phyloP scores from a whole-genome alignment of 2,888 invertebrate species.

The Polymixis flavicincta region DNA sequence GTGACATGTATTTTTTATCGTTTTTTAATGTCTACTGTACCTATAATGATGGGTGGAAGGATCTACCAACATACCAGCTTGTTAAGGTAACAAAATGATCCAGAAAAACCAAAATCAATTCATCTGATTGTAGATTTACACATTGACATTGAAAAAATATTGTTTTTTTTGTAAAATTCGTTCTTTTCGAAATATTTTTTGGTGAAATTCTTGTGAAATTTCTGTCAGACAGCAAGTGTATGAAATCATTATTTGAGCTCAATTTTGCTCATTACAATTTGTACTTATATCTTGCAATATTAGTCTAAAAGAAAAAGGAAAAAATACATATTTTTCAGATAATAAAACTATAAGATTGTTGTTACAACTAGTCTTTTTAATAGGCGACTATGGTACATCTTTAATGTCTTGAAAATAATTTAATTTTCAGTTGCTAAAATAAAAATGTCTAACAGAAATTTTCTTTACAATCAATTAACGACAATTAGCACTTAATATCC shows the following conservation, averaged over 20 bases:
- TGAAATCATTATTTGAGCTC: background rate
- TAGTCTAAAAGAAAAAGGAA: background rate
- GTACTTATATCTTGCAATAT: background rate
- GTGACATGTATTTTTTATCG: slow-evolving; percentile 90
- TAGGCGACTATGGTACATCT: no score
- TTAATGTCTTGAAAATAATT: background rate
- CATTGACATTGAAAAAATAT: slow-evolving; percentile 71
- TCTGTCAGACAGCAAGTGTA: slow-evolving; percentile 59
- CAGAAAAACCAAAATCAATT: slow-evolving; percentile 79
- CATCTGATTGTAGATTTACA: slow-evolving; percentile 88
- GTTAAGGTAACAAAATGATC: slow-evolving; percentile 90
- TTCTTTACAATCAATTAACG: slow-evolving; percentile 14
- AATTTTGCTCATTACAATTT: background rate
- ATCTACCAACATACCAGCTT: slow-evolving; percentile 92
- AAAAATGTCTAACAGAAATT: slow-evolving; percentile 66
- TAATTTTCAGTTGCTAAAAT: background rate
- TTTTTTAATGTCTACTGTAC: slow-evolving; percentile 90
- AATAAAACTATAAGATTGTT: background rate
- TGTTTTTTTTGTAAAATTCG: slow-evolving; percentile 1
- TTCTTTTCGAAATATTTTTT: background rate
- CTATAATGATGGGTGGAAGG: slow-evolving; percentile 91
- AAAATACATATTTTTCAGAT: background rate
- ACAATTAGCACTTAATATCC: slow-evolving; percentile 56
- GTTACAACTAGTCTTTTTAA: background rate
- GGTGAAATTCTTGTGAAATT: slow-evolving; percentile 60